Evolutionary conservation across 2,888 invertebrate species (phyloP), one percentile per base, ranked within the genome.

Genomic region (Listrodromus nycthemerus): DNA sequence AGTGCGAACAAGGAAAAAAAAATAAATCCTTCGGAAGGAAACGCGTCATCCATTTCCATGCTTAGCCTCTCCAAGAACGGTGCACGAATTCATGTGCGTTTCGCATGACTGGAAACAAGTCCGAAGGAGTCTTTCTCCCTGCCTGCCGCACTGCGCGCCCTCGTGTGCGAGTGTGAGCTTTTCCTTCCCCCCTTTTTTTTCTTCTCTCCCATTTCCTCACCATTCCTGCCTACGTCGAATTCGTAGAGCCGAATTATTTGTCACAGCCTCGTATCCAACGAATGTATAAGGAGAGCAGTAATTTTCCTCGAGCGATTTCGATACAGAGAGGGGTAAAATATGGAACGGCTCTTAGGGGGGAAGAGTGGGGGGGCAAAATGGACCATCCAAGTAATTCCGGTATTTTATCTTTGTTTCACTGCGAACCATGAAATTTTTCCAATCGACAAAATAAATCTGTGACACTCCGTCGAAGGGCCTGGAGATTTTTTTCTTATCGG

Each of bases 281-380:
- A 92, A 92, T 92, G 88, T 92, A 91, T 91, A 92, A 93, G 91
- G 87, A 90, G 91, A 91, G 92, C 91, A 91, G 92, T 92, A 92
- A 92, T 92, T 92, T 91, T 89, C 88, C 89, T 83, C 87, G 87
- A 80, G 79, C 66, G 76, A 58, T 41, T 66, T 71, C 55, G 65
- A 83, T 70, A 76, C 73, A 69, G 61, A 52, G 66, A 76, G 61
- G 74, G 21, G 21, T 21, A 10, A 21, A 10, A 21, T 21, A 24
- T 19, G 19, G 55, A 21, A 21, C 21, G 4, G 55, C n/a, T 71
- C 70, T 76, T 75, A 70, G 67, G 73, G 65, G 55, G 13, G 27
- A 41, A 66, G 73, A 71, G 73, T 63, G 50, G 61, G 75, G 50
- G 61, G 75, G 13, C 41, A 41, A 41, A 41, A 41, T 41, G 41